These are phyloP conservation scores for Lasiurus borealis DNA, from an alignment of 2,113 vertebrate species.

Conservation along the genomic window DNA sequence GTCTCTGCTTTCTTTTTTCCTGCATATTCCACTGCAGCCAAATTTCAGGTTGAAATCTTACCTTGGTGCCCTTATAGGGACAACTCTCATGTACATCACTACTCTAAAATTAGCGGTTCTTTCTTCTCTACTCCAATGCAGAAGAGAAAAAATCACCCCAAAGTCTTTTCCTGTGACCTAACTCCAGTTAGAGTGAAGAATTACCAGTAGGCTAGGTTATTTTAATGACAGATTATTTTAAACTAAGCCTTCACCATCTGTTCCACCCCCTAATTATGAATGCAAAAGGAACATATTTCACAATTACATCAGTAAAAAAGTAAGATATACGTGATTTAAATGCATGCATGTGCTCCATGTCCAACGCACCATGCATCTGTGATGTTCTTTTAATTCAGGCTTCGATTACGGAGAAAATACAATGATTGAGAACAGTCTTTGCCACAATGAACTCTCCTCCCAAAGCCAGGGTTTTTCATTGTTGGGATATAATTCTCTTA, in stretches of 20 bases:
- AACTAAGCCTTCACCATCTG: conserved; percentile 91
- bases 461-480: conserved; percentile 79
- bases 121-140: conserved; percentile 77
- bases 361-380: conserved; percentile 87
- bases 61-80: conserved; percentile 76
- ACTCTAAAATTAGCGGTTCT: conserved; percentile 79
- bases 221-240: conserved; percentile 93
- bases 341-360: conserved; percentile 86
- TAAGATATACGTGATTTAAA: conserved; percentile 90
- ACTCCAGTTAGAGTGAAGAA: conserved; percentile 90
- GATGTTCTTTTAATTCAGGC: conserved; percentile 84
- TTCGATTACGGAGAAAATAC: conserved; percentile 72
- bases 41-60: conserved; percentile 83
- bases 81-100: conserved; percentile 73
- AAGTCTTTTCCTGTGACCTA: conserved; percentile 85
- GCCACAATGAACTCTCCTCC: conserved; percentile 76
- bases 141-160: conserved; percentile 59
- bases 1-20: conserved; percentile 75
- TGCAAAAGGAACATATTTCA: conserved; percentile 92
- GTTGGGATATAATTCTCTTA: conserved; percentile 74
- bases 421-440: conserved; percentile 75
- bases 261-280: conserved; percentile 91
- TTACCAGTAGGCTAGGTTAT: conserved; percentile 89
- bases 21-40: conserved; percentile 81
- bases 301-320: conserved; percentile 91